phyloP scores from a whole-genome alignment of 2,113 vertebrate genomes.

The Tringa solitaria region DNA sequence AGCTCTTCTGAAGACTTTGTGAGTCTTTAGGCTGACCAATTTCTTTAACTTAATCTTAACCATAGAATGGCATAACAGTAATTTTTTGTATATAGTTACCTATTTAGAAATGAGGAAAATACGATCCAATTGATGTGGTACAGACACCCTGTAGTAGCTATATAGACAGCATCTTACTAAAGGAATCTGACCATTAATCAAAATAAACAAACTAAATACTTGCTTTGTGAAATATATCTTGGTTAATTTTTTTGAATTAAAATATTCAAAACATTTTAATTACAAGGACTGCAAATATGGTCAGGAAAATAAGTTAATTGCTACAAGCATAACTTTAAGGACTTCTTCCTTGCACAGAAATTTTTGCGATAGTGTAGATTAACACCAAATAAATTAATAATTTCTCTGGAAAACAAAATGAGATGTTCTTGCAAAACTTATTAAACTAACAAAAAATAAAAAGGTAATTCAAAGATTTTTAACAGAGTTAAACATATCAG shows the following conservation, averaged over 20 bases:
- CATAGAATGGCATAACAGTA: fast-evolving
- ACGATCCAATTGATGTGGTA: not conserved
- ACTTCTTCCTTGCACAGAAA: not conserved
- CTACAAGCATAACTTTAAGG: not conserved
- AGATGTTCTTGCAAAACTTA: not conserved
- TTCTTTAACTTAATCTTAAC: not conserved
- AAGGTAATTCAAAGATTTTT: not conserved
- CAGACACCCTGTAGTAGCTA: not conserved
- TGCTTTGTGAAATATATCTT: not conserved
- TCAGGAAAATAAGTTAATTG: not conserved
- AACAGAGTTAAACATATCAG: not conserved
- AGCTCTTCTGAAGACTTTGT: not conserved
- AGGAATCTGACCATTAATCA: not conserved
- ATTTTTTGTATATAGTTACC: not conserved
- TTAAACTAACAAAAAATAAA: not conserved
- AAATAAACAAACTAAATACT: not conserved
- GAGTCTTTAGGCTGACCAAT: not conserved
- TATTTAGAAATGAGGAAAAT: not conserved
- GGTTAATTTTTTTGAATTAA: not conserved
- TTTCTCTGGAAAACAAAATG: not conserved
- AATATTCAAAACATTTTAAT: not conserved
- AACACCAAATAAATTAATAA: not conserved
- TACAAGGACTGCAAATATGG: not conserved
- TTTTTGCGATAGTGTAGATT: not conserved
- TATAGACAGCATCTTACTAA: not conserved